Evolutionary conservation across 2,888 invertebrate species (phyloP).

Genomic region (Caenorhabditis sinica): DNA sequence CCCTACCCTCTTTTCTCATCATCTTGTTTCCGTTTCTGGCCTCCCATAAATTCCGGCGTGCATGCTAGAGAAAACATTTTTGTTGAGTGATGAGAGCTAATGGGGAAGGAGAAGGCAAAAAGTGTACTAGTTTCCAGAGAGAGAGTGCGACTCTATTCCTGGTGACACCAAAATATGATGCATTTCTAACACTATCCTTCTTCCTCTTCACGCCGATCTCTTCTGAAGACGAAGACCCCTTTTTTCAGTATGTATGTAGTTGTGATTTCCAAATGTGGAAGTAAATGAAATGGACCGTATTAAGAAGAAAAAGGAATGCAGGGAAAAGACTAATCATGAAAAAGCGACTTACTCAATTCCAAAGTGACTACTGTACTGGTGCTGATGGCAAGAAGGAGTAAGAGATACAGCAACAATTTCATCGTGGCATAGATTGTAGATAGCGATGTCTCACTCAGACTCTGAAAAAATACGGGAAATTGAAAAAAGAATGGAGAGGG

Average conservation of each 20-base stretch:
- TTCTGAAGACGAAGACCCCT: conserved; percentile 22
- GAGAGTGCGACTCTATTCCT: conserved; percentile 27
- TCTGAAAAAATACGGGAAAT: conserved; percentile 51
- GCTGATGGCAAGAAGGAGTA: conserved; percentile 13
- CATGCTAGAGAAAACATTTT: conserved; percentile 57
- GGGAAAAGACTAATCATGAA: conserved; percentile 27
- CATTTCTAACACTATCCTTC: conserved; percentile 57
- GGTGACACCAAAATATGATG: conserved; percentile 63
- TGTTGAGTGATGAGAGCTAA: conserved; percentile 63
- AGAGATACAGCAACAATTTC: conserved; percentile 35
- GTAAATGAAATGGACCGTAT: conserved; percentile 50
- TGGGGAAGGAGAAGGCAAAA: conserved; percentile 34
- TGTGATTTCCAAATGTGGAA: conserved; percentile 42
- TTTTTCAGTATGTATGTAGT: conserved; percentile 34
- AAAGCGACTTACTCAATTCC: conserved; percentile 60
- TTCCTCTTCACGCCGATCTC: not conserved
- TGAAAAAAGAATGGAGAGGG: conserved; percentile 35
- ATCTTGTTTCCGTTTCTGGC: conserved; percentile 46
- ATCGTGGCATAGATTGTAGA: conserved; percentile 58
- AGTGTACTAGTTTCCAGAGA: conserved; percentile 53
- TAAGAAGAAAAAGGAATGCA: conserved; percentile 29
- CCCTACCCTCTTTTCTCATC: conserved; percentile 28
- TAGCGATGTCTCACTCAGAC: conserved; percentile 8
- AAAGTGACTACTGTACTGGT: conserved; percentile 47
- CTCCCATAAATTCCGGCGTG: conserved; percentile 61